A percentile compares a stretch with the other conserved stretches of the same genome.
Conservation (phyloP, 2,797 vertebrate species). For the Parauchenoglanis ngamensis region DNA sequence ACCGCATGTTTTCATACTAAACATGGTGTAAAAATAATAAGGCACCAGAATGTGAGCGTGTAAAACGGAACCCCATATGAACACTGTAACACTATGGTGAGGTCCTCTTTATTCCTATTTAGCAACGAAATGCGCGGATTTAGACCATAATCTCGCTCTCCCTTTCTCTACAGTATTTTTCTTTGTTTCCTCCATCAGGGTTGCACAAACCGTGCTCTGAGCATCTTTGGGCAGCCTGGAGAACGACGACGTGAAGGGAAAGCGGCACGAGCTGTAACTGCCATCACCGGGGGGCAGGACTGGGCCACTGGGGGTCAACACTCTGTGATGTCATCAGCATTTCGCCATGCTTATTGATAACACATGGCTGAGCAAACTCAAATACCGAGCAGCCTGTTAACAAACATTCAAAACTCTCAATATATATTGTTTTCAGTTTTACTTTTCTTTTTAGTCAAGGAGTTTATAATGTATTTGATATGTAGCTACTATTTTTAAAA, state of each 20-base stretch:
- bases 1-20: not conserved
- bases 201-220: not conserved
- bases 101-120: not conserved
- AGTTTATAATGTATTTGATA: not conserved
- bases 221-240: conserved; percentile 17
- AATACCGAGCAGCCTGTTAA: not conserved
- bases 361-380: conserved; percentile 64
- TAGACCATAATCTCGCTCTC: not conserved
- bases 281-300: conserved; percentile 60
- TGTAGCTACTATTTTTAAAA: not conserved
- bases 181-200: not conserved
- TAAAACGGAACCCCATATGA: not conserved
- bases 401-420: not conserved
- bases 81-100: not conserved
- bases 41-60: not conserved
- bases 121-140: not conserved
- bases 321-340: conserved; percentile 71
- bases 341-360: conserved; percentile 69
- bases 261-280: conserved; percentile 55
- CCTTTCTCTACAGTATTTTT: not conserved
- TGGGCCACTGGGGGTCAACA: conserved; percentile 70
- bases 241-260: conserved; percentile 36
- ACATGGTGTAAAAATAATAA: not conserved
- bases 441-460: not conserved
- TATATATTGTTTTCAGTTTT: not conserved